These are phyloP conservation scores for Sebastes alutus DNA, from an alignment of 2,797 vertebrate species.

Conservation along the genomic window DNA sequence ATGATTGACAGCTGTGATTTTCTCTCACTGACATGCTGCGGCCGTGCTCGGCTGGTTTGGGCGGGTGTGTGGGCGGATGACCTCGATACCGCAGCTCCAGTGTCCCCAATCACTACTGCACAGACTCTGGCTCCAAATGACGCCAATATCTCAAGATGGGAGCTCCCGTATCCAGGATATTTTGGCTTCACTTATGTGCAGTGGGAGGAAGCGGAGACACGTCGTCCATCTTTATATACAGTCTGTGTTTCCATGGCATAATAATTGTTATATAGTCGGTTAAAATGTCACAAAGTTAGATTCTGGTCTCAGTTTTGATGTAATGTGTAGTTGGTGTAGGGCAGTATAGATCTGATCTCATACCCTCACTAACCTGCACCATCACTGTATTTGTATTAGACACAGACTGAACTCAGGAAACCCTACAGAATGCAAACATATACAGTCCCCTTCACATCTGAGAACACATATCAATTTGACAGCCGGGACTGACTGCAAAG, in stretches of 20 bases:
- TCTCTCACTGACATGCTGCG: no score
- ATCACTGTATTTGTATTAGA: conserved; percentile 22
- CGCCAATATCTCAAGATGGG: no score
- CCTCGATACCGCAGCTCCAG: no score
- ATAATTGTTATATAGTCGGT: not conserved
- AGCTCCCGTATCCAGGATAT: no score
- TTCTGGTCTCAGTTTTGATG: not conserved
- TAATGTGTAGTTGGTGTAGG: not conserved
- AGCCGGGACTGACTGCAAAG: conserved; percentile 54
- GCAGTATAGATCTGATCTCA: not conserved
- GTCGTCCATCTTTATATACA: no score
- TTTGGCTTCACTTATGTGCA: no score
- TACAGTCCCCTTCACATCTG: conserved; percentile 32
- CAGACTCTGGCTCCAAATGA: no score
- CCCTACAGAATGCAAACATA: conserved; percentile 39
- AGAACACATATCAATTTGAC: conserved; percentile 62
- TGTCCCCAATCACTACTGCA: no score
- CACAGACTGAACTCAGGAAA: conserved; percentile 24
- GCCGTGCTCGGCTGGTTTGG: no score
- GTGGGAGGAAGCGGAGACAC: no score
- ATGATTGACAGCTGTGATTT: no score
- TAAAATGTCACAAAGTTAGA: not conserved
- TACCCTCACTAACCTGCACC: not conserved
- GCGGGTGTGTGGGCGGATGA: no score
- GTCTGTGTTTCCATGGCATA: not conserved